phyloP scores from a whole-genome alignment of 23 tunicate species.

The Botrylloides violaceus region DNA sequence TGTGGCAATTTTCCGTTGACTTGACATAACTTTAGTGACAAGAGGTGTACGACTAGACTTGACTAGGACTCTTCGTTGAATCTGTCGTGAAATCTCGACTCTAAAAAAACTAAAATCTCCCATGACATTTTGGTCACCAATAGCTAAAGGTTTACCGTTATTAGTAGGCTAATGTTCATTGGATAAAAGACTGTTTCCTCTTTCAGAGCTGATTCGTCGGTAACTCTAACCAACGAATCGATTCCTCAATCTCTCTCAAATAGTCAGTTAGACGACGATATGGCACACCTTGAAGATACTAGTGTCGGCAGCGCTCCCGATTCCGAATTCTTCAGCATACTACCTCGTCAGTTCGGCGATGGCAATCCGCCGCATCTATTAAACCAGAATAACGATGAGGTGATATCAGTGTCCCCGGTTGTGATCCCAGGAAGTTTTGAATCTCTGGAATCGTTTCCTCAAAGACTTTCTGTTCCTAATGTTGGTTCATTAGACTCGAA shows the following conservation, averaged over 20 bases:
- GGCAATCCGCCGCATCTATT: background rate
- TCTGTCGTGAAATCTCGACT: no score
- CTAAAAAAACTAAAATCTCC: no score
- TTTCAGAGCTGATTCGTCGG: conserved; percentile 5
- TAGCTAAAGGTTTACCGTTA: no score
- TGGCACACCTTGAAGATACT: no score
- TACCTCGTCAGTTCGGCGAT: background rate
- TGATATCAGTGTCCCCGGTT: background rate
- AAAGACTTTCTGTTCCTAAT: background rate
- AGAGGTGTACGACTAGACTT: no score
- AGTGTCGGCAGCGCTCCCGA: conserved; percentile 7
- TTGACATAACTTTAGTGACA: no score
- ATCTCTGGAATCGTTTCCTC: background rate
- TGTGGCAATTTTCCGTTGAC: no score
- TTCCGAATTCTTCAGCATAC: conserved; percentile 26
- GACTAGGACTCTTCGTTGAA: no score
- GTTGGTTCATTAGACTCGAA: conserved; percentile 22
- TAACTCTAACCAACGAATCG: background rate
- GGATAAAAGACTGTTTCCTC: no score
- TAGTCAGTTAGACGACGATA: background rate
- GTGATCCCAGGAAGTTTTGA: background rate
- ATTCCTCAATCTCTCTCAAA: background rate
- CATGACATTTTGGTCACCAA: no score
- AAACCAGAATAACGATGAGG: background rate
- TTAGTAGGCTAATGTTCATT: no score